phyloP scores from a whole-genome alignment of 1,140 invertebrate species.

The Procambarus clarkii region DNA sequence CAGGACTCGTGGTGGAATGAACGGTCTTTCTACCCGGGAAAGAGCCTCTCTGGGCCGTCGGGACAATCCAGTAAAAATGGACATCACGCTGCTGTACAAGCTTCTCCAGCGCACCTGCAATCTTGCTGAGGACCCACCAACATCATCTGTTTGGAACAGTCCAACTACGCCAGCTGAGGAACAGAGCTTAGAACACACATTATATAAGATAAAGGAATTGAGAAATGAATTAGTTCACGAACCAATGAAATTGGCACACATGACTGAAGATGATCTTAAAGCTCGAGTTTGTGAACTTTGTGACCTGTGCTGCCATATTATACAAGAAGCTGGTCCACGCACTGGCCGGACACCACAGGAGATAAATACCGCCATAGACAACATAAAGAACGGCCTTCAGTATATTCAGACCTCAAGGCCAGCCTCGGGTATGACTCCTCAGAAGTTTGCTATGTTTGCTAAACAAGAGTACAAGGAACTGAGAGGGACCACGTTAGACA shows the following conservation, averaged over 20 bases:
- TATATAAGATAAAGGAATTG: neutral
- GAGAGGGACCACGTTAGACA: neutral
- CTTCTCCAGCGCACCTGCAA: neutral
- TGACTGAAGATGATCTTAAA: neutral
- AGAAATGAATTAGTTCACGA: neutral
- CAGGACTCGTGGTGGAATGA: neutral
- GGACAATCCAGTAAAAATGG: neutral
- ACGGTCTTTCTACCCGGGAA: neutral
- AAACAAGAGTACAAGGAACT: neutral
- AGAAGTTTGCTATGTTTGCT: neutral
- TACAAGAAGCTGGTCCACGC: neutral
- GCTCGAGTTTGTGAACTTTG: neutral
- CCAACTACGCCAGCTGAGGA: neutral
- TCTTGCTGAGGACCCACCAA: neutral
- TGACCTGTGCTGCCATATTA: neutral
- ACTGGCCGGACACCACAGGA: neutral
- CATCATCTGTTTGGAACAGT: neutral
- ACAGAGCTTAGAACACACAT: neutral
- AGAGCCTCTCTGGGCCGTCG: neutral
- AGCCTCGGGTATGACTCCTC: neutral
- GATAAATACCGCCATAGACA: neutral
- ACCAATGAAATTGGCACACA: neutral
- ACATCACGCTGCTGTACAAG: neutral
- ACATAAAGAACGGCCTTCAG: neutral
- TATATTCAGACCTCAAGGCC: neutral